phyloP scores from a whole-genome alignment of 1,140 invertebrate genomes.

The Sitodiplosis mosellana region DNA sequence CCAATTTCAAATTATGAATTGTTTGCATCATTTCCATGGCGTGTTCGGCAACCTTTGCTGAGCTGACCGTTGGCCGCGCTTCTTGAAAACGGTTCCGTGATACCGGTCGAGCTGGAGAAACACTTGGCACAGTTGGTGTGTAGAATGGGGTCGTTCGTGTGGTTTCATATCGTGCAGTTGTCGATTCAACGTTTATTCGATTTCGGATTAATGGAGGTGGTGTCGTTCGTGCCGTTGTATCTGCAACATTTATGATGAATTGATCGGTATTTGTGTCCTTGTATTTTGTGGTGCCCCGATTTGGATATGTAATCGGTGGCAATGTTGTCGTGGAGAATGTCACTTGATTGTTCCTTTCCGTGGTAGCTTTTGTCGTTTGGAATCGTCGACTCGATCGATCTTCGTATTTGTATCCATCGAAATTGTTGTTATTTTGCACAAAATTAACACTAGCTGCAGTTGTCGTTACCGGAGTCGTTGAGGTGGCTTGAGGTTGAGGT shows the following conservation, averaged over 20 bases:
- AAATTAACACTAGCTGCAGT: neutral
- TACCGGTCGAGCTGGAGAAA: conserved; percentile 14
- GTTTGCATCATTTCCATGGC: conserved; percentile 27
- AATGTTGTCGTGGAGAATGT: no score
- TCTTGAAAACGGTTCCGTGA: conserved; percentile 9
- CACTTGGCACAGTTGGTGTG: conserved; percentile 5
- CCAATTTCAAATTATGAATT: conserved; percentile 17
- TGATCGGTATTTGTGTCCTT: no score
- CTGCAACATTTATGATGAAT: neutral
- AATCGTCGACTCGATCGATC: neutral
- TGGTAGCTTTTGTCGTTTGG: neutral
- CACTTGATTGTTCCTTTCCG: no score
- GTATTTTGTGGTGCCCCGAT: no score
- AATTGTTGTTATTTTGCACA: neutral
- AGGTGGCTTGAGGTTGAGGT: neutral
- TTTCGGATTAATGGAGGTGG: neutral
- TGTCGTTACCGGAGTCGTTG: no score
- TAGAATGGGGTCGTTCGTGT: conserved; percentile 22
- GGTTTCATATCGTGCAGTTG: conserved; percentile 15
- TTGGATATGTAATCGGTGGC: no score
- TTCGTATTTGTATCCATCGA: neutral
- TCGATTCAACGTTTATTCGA: conserved; percentile 5
- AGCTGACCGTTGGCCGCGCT: conserved; percentile 14
- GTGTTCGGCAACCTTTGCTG: conserved; percentile 17
- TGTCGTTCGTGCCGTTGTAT: neutral